Conservation (phyloP, 2,113 vertebrate genomes). For the Hucho hucho region DNA sequence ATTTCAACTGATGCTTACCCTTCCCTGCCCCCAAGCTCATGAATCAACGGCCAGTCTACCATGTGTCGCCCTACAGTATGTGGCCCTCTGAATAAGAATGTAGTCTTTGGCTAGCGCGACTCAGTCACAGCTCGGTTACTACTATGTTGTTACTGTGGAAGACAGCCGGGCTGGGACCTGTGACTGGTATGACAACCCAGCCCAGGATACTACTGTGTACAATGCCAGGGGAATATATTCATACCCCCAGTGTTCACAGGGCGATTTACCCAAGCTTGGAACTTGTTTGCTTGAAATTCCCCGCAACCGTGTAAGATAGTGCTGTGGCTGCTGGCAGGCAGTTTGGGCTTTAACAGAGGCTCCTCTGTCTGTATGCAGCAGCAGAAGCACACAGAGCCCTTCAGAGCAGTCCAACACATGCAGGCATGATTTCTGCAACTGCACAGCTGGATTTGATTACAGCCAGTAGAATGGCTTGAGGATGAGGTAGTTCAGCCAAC, state of each 20-base stretch:
- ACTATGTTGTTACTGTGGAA: conserved; percentile 32
- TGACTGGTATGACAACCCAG: not conserved
- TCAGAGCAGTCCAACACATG: conserved; percentile 28
- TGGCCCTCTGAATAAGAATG: conserved; percentile 32
- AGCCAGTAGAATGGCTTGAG: conserved; percentile 59
- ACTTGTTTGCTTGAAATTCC: conserved; percentile 73
- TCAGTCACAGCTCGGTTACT: conserved; percentile 37
- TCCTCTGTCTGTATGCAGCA: conserved; percentile 54
- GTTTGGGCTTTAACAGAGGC: conserved; percentile 56
- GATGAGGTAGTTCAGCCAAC: conserved; percentile 32
- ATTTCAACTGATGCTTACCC: conserved; percentile 44
- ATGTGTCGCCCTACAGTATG: conserved; percentile 17
- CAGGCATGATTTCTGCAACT: conserved; percentile 1
- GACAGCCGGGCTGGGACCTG: conserved; percentile 24
- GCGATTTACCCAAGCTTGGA: conserved; percentile 53
- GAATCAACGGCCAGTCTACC: conserved; percentile 41
- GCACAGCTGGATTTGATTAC: conserved; percentile 72
- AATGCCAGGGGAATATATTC: conserved; percentile 37
- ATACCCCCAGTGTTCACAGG: conserved; percentile 33
- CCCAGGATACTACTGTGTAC: not conserved
- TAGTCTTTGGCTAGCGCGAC: not conserved
- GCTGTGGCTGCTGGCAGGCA: conserved; percentile 36
- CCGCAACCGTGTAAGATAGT: conserved; percentile 57
- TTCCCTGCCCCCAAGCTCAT: conserved; percentile 41
- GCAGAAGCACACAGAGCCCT: conserved; percentile 34